Evolutionary conservation across 2,888 invertebrate species (phyloP), one percentile per base, ranked within the genome.

Genomic region (Choreutis nemorana): DNA sequence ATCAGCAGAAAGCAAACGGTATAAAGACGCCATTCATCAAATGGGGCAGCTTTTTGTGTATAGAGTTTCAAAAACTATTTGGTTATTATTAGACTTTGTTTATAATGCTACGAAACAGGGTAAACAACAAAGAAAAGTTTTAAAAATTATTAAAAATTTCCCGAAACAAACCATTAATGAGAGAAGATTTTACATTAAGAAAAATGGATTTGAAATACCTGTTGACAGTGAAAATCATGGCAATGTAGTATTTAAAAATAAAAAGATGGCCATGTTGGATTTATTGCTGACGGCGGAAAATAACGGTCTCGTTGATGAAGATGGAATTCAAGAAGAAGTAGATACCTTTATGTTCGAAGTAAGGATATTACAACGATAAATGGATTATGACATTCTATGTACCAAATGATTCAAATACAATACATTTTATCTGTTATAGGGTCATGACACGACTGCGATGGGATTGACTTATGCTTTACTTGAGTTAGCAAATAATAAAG

Each of bases 281-380:
- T 61, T 82, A 6, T 44, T 83, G 5, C 44, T 83, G 13, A 50
- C 55, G 4, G 80, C 79, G 1, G 73, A 82, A 36, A 50, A 55
- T 13, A 56, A 75, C 1, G 73, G 70, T 2, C 44, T 56, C 8
- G 81, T 83, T 18, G 70, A 81, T 39, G 67, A 71, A 32, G 47
- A 49, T 29, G 83, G 81, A 10, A 82, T 84, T 26, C 68, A 80
- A 34, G 83, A 83, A 47, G 83, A 84, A 54, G 84, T 86, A 1
- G 83, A 85, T 33, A 85, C 85, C 1, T 85, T 85, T 40, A 83
- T 84, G 81, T 84, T 84, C 51, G 84, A 82, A 55, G 84, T 75
- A 43, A 34, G 26, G n/a, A n/a, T n/a, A n/a, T n/a, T n/a, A n/a
- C n/a, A n/a, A n/a, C n/a, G n/a, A n/a, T n/a, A n/a, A n/a, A n/a